Evolutionary conservation across 2,888 invertebrate genomes (phyloP).

Genomic region (Halictus ligatus): DNA sequence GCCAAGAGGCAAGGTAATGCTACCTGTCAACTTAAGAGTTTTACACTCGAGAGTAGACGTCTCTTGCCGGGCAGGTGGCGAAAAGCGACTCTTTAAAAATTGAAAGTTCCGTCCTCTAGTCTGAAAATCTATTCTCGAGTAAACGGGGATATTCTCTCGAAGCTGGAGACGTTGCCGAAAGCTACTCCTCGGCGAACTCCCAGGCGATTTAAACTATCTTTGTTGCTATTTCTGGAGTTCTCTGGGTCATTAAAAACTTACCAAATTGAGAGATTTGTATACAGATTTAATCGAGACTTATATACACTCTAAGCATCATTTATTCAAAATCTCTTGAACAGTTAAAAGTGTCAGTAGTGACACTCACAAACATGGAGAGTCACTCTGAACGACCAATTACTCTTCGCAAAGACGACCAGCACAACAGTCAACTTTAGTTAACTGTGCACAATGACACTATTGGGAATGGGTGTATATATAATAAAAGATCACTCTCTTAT

Average conservation of each 20-base stretch:
- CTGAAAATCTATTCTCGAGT: neutral
- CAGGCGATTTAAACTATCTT: neutral
- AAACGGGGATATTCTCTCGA: neutral
- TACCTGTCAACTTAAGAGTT: conserved; percentile 10
- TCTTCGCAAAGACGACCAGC: neutral
- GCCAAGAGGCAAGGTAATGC: neutral
- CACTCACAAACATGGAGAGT: neutral
- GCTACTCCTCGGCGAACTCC: neutral
- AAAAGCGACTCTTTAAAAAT: neutral
- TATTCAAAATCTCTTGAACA: too few species aligned
- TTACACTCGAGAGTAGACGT: neutral
- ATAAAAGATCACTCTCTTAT: too few species aligned
- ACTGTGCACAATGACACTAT: neutral
- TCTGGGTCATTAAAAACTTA: neutral
- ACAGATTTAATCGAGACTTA: neutral
- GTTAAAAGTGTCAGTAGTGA: neutral
- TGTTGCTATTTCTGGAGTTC: neutral
- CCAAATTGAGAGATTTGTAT: neutral
- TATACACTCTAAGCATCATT: neutral
- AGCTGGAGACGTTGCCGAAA: neutral
- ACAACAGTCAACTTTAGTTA: too few species aligned
- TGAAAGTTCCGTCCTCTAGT: neutral
- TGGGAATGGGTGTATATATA: too few species aligned
- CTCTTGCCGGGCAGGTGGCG: neutral
- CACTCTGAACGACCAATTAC: neutral